Percentiles rank a stretch among this genome's conserved stretches.
These are phyloP conservation scores for Osedax fenrisi DNA, from an alignment of 2,888 invertebrate species.

Conservation along the genomic window DNA sequence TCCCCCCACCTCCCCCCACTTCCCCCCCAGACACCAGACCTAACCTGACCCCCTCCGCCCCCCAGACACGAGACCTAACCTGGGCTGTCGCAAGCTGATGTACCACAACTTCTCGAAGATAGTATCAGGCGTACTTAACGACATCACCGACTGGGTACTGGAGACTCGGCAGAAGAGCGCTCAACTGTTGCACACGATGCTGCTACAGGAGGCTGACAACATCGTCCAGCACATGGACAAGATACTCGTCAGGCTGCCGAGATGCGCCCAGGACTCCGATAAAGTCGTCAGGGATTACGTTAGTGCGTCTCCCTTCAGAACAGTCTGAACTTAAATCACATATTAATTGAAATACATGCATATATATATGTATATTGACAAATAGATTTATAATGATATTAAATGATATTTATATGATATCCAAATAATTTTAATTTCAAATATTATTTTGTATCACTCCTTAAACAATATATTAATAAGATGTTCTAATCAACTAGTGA, in stretches of 20 bases:
- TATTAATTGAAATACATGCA: too few relatives aligned
- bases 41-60: too few relatives aligned
- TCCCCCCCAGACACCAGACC: too few relatives aligned
- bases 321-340: background rate
- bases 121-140: conserved; percentile 61
- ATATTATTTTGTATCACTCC: too few relatives aligned
- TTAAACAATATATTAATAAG: too few relatives aligned
- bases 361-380: too few relatives aligned
- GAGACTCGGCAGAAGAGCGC: conserved; percentile 62
- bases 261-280: conserved; percentile 62
- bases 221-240: conserved; percentile 59
- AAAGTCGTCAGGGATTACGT: conserved; percentile 53
- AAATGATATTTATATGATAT: too few relatives aligned
- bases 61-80: conserved; percentile 65
- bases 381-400: background rate
- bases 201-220: conserved; percentile 64
- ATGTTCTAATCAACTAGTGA: too few relatives aligned
- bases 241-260: conserved; percentile 57
- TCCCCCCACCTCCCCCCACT: too few relatives aligned
- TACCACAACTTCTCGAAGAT: conserved; percentile 63
- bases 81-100: conserved; percentile 71
- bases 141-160: conserved; percentile 67
- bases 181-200: conserved; percentile 62
- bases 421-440: too few relatives aligned
- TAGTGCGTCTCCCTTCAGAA: too few relatives aligned